Evolutionary conservation across 2,888 invertebrate genomes (phyloP), one percentile per base, ranked within the genome.

Genomic region (Hyles lineata): DNA sequence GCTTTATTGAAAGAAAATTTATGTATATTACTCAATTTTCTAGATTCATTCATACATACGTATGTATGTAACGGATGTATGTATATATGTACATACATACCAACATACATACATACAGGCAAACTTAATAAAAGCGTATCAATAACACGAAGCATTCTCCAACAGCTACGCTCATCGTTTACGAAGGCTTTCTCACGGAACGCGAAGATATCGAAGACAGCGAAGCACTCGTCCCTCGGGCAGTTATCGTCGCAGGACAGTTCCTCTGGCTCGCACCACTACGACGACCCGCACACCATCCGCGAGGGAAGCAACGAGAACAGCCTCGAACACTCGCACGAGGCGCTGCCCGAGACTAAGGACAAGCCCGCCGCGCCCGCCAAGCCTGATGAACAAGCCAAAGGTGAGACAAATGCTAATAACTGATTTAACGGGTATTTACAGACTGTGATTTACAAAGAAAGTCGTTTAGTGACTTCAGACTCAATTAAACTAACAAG

Each of bases 111-210:
- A n/a, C n/a, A n/a, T n/a, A n/a, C n/a, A n/a, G n/a, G n/a, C n/a
- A n/a, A n/a, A n/a, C n/a, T n/a, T n/a, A n/a, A n/a, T n/a, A n/a
- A n/a, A n/a, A n/a, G n/a, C n/a, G n/a, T n/a, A n/a, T n/a, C n/a
- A 15, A 25, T 55, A n/a, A 70, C 67, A 63, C 2, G n/a, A 63
- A 35, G 23, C 11, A 9, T 25, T 72, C 3, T 11, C 55, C 58
- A 52, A 78, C 90, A 96, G 98, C 95, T 99, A 77, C 96, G 99
- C 72, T 99, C 98, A 89, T 99, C 99, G 55, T 99, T 99, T 92
- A 99, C 98, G 81, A 99, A 99, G 93, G 99, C 99, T 25, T 99
- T 99, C 93, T 98, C 98, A 23, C 96, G 98, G 78, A 97, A 97
- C 90, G 97, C 97, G 75, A 97, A 97, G 95, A 97, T 97, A 88